Evolutionary conservation across 2,888 invertebrate genomes (phyloP).

Genomic region (Panzeria rudis): DNA sequence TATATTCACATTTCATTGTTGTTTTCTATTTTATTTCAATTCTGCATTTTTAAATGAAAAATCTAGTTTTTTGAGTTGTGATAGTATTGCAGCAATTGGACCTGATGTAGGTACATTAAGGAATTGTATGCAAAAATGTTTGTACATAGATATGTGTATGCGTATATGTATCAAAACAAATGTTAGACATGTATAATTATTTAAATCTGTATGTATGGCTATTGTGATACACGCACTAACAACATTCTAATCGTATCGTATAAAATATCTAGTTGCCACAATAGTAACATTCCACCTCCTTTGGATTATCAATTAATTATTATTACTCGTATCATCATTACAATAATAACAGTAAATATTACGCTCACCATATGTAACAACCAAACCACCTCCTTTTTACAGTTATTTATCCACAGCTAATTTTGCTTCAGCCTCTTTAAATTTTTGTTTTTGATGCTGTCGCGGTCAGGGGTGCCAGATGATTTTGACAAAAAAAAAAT

Average conservation of each 20-base stretch:
- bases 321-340: slow-evolving; percentile 44
- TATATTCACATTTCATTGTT: too few species aligned
- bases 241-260: neutral
- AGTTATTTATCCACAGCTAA: slow-evolving; percentile 42
- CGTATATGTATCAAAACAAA: neutral
- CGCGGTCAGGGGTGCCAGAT: neutral
- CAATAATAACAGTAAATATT: slow-evolving; percentile 66
- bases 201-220: neutral
- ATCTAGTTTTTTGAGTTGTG: neutral
- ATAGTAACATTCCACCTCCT: slow-evolving; percentile 53
- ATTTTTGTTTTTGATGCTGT: slow-evolving; percentile 6
- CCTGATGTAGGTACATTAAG: neutral
- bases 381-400: slow-evolving; percentile 53
- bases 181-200: slow-evolving; percentile 9
- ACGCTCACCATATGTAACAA: slow-evolving; percentile 66
- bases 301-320: slow-evolving; percentile 67
- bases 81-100: neutral
- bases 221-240: neutral
- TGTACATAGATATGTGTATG: neutral
- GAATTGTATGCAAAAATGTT: neutral
- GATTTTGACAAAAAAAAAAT: too few species aligned
- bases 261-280: slow-evolving; percentile 40
- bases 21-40: neutral
- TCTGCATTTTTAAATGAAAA: neutral
- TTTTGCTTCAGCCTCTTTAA: slow-evolving; percentile 36